Evolutionary conservation across 2,113 vertebrate species (phyloP), one percentile per base, ranked within the genome.

Genomic region (Gavialis gangeticus): DNA sequence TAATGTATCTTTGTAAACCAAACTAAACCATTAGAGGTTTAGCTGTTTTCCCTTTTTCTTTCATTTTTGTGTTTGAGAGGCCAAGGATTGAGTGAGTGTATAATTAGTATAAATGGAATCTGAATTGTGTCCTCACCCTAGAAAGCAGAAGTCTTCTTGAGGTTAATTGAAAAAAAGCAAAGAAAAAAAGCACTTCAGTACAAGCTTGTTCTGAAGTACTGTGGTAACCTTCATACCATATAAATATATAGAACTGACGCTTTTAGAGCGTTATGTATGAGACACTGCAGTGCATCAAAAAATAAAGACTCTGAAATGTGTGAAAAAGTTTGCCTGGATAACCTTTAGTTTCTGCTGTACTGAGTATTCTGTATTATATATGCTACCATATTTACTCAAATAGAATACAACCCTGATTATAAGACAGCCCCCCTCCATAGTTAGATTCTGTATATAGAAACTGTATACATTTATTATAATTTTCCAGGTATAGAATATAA

Each of bases 141-240:
- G 85, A 76, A 94, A 93, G 95, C 94, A 25, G 77, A 75, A 71
- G 63, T 4, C 93, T 96, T 82, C 93, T 88, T 92, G 84, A 93
- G 87, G 90, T 84, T 93, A 93, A 95, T 92, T 93, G 89, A 82
- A 96, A 76, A 46, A 93, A 93, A 93, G 93, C 93, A 95, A 78
- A 90, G 84, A 88, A 95, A 92, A 93, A 90, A 92, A 75, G 67
- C 89, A 90, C 91, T 95, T 93, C 89, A 93, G 55, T 75, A 67
- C 63, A 78, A 86, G 88, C 84, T 80, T 75, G 55, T 90, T 86
- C 84, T 92, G 87, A 95, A 95, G 93, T 78, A 76, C 93, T 0
- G 0, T 1, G 0, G 62, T 85, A 88, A 88, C 81, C 55, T 88
- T 75, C 75, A 46, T 73, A 93, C 6, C 75, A 88, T 88, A 80